A percentile compares a stretch with the other conserved stretches of the same genome.
Conservation (phyloP, 1,140 invertebrate genomes). For the Listronotus bonariensis region DNA sequence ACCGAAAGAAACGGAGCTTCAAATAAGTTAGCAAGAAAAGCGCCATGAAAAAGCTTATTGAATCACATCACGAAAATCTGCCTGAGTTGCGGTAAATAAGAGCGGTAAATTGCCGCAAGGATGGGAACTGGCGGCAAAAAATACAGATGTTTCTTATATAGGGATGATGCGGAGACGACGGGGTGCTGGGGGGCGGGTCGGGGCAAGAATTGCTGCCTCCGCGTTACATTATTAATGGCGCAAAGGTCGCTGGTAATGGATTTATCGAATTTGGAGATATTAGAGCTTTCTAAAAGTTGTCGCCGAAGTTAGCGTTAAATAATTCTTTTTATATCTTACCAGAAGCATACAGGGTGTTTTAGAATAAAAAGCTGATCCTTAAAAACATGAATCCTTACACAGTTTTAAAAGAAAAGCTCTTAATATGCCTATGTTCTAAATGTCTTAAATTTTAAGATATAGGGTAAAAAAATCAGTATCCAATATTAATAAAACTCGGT, state of each 20-base stretch:
- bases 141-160: constrained; percentile 37
- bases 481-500: too few relatives aligned
- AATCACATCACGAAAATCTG: constrained; percentile 51
- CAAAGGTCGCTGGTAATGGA: constrained; percentile 33
- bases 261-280: constrained; percentile 39
- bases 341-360: too few relatives aligned
- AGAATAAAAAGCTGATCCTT: too few relatives aligned
- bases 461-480: too few relatives aligned
- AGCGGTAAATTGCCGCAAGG: constrained; percentile 39
- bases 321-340: constrained; percentile 1
- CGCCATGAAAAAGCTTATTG: constrained; percentile 52
- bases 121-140: constrained; percentile 35
- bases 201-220: constrained; percentile 1
- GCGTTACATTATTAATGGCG: constrained; percentile 34
- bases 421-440: too few relatives aligned
- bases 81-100: constrained; percentile 47
- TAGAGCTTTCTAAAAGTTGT: constrained; percentile 31
- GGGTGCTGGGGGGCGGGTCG: constrained; percentile 1
- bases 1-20: constrained; percentile 25
- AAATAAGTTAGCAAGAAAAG: constrained; percentile 44
- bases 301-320: constrained; percentile 7
- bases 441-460: too few relatives aligned
- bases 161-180: constrained; percentile 5
- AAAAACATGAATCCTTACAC: too few relatives aligned
- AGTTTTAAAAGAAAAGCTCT: too few relatives aligned